Evolutionary conservation across 2,888 invertebrate genomes (phyloP).

Genomic region (Apamea sordens): DNA sequence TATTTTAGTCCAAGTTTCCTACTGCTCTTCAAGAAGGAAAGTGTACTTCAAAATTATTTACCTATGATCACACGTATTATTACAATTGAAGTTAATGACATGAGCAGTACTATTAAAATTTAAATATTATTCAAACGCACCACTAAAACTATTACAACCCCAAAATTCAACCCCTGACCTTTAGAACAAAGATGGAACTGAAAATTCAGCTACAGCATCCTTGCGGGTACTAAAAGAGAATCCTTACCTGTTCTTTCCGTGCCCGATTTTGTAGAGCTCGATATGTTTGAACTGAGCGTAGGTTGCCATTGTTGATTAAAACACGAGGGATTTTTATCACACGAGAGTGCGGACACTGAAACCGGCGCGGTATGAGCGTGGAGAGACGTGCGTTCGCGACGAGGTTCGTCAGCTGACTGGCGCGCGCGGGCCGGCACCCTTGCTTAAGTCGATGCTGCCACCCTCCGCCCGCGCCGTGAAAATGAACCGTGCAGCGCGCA

Average conservation of each 20-base stretch:
- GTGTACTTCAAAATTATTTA: neutral
- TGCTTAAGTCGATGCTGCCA: constrained; percentile 88
- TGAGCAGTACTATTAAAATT: neutral
- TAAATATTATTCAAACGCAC: neutral
- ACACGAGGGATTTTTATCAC: constrained; percentile 76
- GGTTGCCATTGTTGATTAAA: constrained; percentile 93
- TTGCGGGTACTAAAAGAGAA: constrained; percentile 66
- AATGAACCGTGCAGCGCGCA: constrained; percentile 83
- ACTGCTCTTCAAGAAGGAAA: constrained; percentile 14
- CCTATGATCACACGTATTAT: neutral
- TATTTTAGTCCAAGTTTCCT: neutral
- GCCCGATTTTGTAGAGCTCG: constrained; percentile 98
- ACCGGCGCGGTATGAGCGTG: constrained; percentile 67
- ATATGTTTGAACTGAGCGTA: constrained; percentile 98
- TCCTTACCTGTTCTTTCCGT: constrained; percentile 96
- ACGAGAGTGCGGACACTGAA: constrained; percentile 78
- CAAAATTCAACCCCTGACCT: constrained; percentile 63
- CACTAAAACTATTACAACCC: constrained; percentile 9
- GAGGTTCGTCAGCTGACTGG: constrained; percentile 89
- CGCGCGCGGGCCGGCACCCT: constrained; percentile 86
- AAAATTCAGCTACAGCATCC: constrained; percentile 76
- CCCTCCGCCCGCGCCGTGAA: constrained; percentile 87
- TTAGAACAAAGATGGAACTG: constrained; percentile 70
- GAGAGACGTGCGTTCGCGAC: constrained; percentile 77
- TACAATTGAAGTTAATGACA: neutral